phyloP scores from a whole-genome alignment of 2,113 vertebrate species.

The Colaptes auratus region DNA sequence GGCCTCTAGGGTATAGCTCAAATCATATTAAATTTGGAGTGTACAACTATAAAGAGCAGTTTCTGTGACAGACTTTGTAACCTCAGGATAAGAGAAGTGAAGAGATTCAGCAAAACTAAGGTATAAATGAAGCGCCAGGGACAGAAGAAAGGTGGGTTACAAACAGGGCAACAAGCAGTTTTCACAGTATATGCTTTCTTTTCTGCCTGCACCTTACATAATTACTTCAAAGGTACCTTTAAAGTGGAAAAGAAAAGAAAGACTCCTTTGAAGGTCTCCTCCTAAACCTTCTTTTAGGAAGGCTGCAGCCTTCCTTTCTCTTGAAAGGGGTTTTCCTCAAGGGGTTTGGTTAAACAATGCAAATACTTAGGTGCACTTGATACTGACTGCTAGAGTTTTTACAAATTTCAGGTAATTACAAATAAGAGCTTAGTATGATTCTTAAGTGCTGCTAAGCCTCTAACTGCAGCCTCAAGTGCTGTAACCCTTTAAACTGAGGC shows the following conservation, averaged over 20 bases:
- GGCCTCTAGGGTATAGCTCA: not conserved
- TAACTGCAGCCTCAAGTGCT: not conserved
- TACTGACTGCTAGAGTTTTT: not conserved
- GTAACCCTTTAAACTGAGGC: not conserved
- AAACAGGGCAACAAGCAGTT: not conserved
- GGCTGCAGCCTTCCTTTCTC: not conserved
- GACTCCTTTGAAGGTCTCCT: not conserved
- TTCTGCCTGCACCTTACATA: not conserved
- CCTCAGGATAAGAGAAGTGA: not conserved
- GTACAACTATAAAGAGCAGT: not conserved
- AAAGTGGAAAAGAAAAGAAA: not conserved
- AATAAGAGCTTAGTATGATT: not conserved
- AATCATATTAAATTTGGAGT: not conserved
- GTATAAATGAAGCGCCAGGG: not conserved
- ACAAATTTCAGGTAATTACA: not conserved
- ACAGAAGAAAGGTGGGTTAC: not conserved
- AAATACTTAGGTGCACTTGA: not conserved
- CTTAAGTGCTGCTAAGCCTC: not conserved
- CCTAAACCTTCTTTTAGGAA: not conserved
- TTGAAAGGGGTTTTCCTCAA: not conserved
- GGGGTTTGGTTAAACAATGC: not conserved
- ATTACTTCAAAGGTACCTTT: not conserved
- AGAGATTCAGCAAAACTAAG: not conserved
- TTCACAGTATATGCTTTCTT: not conserved
- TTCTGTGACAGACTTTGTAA: not conserved